Conservation (phyloP, 1,140 invertebrate species). For the Ips typographus region DNA sequence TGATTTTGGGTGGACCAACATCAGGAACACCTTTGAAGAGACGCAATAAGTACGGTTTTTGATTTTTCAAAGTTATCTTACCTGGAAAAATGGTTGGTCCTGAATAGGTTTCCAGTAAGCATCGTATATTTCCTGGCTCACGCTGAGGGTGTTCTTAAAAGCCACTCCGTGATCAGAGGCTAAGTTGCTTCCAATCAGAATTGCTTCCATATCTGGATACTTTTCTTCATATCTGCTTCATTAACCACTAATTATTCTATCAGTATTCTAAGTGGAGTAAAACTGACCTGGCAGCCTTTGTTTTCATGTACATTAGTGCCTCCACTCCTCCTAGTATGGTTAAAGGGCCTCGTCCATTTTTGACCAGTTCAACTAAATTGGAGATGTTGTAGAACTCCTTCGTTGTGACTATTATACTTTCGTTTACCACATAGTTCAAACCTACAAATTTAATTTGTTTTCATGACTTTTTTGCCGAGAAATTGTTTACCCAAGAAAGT, state of each 20-base stretch:
- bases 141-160: slow-evolving; percentile 41
- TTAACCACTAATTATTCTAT: background rate
- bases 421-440: slow-evolving; percentile 40
- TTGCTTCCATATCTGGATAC: slow-evolving; percentile 65
- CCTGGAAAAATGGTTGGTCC: slow-evolving; percentile 30
- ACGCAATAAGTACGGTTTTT: background rate
- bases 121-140: slow-evolving; percentile 44
- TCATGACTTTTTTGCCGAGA: background rate
- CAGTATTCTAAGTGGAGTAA: background rate
- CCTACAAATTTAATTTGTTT: slow-evolving; percentile 41
- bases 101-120: slow-evolving; percentile 42
- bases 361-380: slow-evolving; percentile 38
- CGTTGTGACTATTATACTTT: slow-evolving; percentile 36
- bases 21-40: slow-evolving; percentile 64
- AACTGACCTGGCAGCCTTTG: slow-evolving; percentile 46
- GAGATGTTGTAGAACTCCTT: slow-evolving; percentile 14
- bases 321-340: slow-evolving; percentile 56
- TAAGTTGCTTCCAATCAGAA: slow-evolving; percentile 52
- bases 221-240: slow-evolving; percentile 29
- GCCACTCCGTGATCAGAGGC: slow-evolving; percentile 44
- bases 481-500: slow-evolving; percentile 49
- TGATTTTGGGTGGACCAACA: slow-evolving; percentile 73
- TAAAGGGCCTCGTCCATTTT: slow-evolving; percentile 40
- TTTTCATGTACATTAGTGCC: slow-evolving; percentile 57
- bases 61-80: slow-evolving; percentile 12